Evolutionary conservation across 2,113 vertebrate genomes (phyloP).

Genomic region (Carettochelys insculpta): DNA sequence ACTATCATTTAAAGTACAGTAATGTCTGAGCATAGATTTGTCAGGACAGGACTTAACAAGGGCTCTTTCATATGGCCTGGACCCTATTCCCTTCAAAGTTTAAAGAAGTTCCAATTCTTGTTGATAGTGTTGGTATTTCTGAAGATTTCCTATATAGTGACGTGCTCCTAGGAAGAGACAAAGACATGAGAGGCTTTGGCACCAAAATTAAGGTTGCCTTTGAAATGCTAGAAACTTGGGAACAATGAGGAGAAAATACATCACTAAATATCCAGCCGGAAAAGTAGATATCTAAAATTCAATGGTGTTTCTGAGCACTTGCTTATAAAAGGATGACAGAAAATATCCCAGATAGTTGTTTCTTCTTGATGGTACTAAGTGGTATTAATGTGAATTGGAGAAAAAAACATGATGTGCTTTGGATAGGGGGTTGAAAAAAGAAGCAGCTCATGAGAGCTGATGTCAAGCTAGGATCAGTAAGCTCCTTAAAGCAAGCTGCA

Average conservation of each 20-base stretch:
- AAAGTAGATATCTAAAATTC: neutral
- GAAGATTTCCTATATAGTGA: neutral
- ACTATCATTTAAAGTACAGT: neutral
- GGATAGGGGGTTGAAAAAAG: neutral
- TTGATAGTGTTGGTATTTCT: neutral
- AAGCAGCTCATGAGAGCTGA: neutral
- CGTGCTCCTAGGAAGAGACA: neutral
- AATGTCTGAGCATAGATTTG: accelerated
- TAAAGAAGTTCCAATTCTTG: neutral
- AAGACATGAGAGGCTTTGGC: neutral
- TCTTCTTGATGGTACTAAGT: neutral
- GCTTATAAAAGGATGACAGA: accelerated
- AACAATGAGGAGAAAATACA: neutral
- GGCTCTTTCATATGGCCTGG: neutral
- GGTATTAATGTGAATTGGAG: neutral
- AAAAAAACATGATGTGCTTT: neutral
- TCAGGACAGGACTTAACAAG: neutral
- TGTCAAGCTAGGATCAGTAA: neutral
- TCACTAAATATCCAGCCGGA: neutral
- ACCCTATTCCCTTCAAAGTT: neutral
- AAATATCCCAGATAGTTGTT: neutral
- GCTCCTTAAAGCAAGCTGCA: neutral
- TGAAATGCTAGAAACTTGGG: neutral
- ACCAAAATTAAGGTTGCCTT: neutral
- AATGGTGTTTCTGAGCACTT: neutral